A percentile compares a stretch with the other conserved stretches of the same genome.
Evolutionary conservation across 1,140 invertebrate species (phyloP).

Genomic region (Gonatopus flavifemur): DNA sequence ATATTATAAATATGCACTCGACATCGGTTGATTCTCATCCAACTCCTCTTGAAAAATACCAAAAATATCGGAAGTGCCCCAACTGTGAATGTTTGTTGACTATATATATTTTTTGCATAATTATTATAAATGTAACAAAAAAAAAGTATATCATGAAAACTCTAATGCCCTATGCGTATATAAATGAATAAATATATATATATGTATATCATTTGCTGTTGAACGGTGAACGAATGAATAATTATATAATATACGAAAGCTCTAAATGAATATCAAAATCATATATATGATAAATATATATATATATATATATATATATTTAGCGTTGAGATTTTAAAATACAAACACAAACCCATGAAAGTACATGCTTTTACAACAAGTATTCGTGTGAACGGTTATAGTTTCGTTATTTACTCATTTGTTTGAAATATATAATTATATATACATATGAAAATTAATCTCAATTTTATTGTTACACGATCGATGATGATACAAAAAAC

Average conservation of each 20-base stretch:
- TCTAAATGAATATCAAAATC: slow-evolving; percentile 22
- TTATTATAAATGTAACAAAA: too few species aligned
- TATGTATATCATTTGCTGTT: slow-evolving; percentile 7
- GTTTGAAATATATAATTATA: slow-evolving; percentile 15
- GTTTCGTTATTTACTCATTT: slow-evolving; percentile 23
- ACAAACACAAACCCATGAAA: slow-evolving; percentile 57
- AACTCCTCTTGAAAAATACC: too few species aligned
- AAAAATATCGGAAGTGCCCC: too few species aligned
- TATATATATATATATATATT: slow-evolving; percentile 36
- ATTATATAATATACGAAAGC: slow-evolving; percentile 7
- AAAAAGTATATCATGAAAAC: too few species aligned
- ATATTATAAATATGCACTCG: too few species aligned
- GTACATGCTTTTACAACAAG: slow-evolving; percentile 52
- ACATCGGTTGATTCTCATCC: too few species aligned
- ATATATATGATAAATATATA: slow-evolving; percentile 38
- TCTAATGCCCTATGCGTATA: too few species aligned
- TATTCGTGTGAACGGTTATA: slow-evolving; percentile 29
- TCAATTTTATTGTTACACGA: too few species aligned
- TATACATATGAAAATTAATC: too few species aligned
- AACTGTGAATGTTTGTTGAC: too few species aligned
- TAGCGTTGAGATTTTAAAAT: slow-evolving; percentile 48
- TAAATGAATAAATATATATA: slow-evolving; percentile 29
- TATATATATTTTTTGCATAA: too few species aligned
- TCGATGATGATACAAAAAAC: too few species aligned
- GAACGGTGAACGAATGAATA: neutral